Base-by-base conservation (phyloP, 2,888 invertebrate genomes). In the Brachypalpus laphriformis region DNA sequence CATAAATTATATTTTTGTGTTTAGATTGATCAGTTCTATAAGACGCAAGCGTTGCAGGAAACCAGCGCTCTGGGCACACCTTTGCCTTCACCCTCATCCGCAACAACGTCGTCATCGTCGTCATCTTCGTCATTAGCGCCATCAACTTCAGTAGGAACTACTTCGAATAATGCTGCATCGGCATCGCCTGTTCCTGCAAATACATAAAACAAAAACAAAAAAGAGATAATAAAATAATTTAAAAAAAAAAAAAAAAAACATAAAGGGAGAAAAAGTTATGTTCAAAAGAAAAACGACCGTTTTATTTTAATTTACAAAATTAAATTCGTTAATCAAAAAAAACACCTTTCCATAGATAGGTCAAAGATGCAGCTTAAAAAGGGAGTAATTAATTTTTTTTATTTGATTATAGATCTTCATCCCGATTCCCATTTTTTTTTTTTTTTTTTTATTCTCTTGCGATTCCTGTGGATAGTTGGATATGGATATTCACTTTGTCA, bases 151-250 rank as follows among this genome's bases (percentile, higher is more conserved):
- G 87, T 88, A 87, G 88, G 89, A 87, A 88, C 88, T 86, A 87
- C 88, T 86, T 91, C 91, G 87, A 91, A 89, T 89, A 91, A 90
- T 88, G 90, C 88, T 82, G 89, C 90, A 88, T 89, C 91, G 87
- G 90, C 89, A 87, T 91, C 91, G 59, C 90, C 91, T 87, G 91
- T 91, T 88, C 90, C 91, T 88, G 90, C 91, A 87, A 91, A 91
- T 87, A 91, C 90, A 91, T 88, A 89, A 89, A 88, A 88, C 88
- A 88, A 87, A 88, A 87, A 86, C 8, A 31, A 31, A 8, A 4
- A 34, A 34, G 9, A 34, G 5, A 25, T 4, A 76, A 75, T 51
- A 82, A 82, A 88, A 87, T 76, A 75, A 87, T 78, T 61, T 54
- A 87, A 87, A 78, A 57, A 34, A 61, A 61, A 25, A 77, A 63